These are phyloP conservation scores for Chaetodon trifasciatus DNA, from an alignment of 2,797 vertebrate species.

Conservation along the genomic window DNA sequence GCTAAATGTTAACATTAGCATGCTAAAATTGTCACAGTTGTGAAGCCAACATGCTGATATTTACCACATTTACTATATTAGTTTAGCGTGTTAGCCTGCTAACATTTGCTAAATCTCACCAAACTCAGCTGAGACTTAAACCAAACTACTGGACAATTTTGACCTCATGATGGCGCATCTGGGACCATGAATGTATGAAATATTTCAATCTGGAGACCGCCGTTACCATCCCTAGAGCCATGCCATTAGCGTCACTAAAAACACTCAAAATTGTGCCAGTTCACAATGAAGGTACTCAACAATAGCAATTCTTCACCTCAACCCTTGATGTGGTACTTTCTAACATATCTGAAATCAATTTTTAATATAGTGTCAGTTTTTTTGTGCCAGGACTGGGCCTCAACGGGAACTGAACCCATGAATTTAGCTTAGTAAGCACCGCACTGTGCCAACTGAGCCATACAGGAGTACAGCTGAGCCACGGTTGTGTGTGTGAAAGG, in stretches of 20 bases:
- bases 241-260: neutral
- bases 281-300: neutral
- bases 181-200: neutral
- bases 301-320: slow-evolving; percentile 4
- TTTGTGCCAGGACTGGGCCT: slow-evolving; percentile 22
- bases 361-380: slow-evolving; percentile 41
- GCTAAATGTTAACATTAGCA: neutral
- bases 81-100: neutral
- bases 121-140: neutral
- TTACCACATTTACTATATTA: too few species aligned
- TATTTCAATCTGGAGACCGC: neutral
- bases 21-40: neutral
- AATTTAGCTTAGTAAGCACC: slow-evolving; percentile 65
- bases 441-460: slow-evolving; percentile 62
- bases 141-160: neutral
- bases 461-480: slow-evolving; percentile 62
- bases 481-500: neutral
- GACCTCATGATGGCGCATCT: neutral
- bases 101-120: neutral
- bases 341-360: slow-evolving; percentile 46
- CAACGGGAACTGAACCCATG: slow-evolving; percentile 51
- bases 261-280: neutral
- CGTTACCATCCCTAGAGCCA: neutral
- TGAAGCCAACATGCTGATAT: too few species aligned
- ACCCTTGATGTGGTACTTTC: slow-evolving; percentile 17